Base-by-base conservation (phyloP, 2,113 vertebrate species). In the Corythoichthys intestinalis region DNA sequence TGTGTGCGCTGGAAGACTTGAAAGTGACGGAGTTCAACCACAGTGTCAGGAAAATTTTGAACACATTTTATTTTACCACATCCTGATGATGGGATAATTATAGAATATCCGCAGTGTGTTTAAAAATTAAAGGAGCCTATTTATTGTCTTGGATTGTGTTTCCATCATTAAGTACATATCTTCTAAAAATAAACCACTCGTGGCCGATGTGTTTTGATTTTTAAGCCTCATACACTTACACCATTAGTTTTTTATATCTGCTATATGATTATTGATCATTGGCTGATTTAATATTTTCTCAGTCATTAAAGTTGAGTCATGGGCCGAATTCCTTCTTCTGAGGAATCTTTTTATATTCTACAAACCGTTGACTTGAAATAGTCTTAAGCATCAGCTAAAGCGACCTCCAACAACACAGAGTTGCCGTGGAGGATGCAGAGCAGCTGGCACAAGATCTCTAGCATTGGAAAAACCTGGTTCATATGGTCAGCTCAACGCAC, bases 221-320 rank as follows among this genome's bases (percentile, higher is more conserved):
- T 57, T 59, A 70, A 61, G 74, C 58, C 53, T 6, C 61, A 15
- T 9, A 15, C 52, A 48, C 56, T 73, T 67, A 62, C 44, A 60
- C 53, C 46, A 57, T 47, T 48, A 46, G 52, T 52, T 39, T 10
- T 54, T 54, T 54, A 34, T 54, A 28, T 20, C 20, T n/a, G 7
- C n/a, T 64, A 15, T 52, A 35, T 67, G 60, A 10, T 52, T 75
- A 13, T 66, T 72, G 52, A 39, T 14, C 13, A 71, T 71, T 70
- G 15, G 10, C 3, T 38, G 13, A 17, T 17, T 60, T 60, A 7
- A 5, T 15, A 60, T 2, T n/a, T 60, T 60, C 7, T 41, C 53
- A 11, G 20, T 28, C 20, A 54, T 54, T 54, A 54, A 15, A 47
- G 28, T n/a, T 67, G 41, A 66, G 48, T 41, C 9, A 49, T 75